Conservation (phyloP, 2,113 vertebrate genomes). For the Butorides virescens region DNA sequence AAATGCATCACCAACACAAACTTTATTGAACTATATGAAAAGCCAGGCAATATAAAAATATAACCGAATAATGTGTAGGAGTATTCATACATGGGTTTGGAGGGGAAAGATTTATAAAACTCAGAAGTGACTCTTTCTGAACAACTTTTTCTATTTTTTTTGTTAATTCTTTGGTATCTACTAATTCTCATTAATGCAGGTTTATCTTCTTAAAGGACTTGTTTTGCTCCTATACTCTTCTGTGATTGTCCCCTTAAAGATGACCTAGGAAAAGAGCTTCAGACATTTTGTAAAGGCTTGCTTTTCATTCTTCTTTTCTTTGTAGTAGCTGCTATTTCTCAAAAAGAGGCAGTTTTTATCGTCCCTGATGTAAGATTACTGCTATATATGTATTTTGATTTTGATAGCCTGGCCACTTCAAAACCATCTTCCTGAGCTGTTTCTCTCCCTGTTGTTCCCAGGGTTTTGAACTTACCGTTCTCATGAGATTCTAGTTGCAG, state of each 20-base stretch:
- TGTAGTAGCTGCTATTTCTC: not conserved
- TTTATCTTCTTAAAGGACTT: not conserved
- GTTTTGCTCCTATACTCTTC: not conserved
- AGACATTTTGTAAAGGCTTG: not conserved
- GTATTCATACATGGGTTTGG: not conserved
- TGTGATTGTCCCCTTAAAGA: not conserved
- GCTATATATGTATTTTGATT: not conserved
- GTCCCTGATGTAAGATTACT: not conserved
- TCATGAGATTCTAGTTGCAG: not conserved
- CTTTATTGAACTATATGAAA: not conserved
- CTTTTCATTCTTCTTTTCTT: not conserved
- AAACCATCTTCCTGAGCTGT: not conserved
- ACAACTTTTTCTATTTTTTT: not conserved
- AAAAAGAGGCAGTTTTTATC: not conserved
- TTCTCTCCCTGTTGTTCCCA: not conserved
- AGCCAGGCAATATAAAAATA: not conserved
- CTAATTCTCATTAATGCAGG: not conserved
- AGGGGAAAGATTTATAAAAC: not conserved
- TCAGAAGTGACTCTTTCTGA: not conserved
- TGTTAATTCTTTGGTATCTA: not conserved
- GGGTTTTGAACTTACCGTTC: not conserved
- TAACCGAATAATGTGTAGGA: not conserved
- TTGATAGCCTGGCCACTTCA: not conserved
- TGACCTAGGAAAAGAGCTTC: not conserved
- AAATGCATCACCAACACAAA: not conserved